Evolutionary conservation across 2,113 vertebrate species (phyloP).

Genomic region (Fukomys damarensis): DNA sequence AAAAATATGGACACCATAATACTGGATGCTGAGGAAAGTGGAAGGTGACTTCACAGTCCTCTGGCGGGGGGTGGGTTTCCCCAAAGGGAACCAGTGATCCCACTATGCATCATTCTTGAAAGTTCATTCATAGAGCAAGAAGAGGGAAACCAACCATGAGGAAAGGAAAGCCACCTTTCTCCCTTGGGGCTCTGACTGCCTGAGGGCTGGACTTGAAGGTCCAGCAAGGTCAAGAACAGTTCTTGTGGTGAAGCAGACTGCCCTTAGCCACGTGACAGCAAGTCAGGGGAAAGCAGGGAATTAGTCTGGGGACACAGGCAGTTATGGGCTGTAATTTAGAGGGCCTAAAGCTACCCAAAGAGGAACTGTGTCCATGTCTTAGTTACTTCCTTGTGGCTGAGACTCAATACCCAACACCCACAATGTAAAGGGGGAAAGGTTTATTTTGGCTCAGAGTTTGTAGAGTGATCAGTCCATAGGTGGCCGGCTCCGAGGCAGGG

Average conservation of each 20-base stretch:
- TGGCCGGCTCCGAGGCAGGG: neutral
- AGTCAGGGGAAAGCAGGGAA: neutral
- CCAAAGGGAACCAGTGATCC: no score
- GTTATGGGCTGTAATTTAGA: neutral
- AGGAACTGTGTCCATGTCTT: neutral
- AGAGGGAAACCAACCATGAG: neutral
- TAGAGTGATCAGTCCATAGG: neutral
- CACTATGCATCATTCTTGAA: neutral
- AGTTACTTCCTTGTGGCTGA: neutral
- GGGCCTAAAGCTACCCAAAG: neutral
- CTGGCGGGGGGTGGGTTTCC: neutral
- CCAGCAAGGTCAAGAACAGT: neutral
- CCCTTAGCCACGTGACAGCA: neutral
- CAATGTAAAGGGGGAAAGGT: neutral
- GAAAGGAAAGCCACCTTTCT: neutral
- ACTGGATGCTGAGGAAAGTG: neutral
- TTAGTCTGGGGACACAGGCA: neutral
- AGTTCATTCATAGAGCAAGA: neutral
- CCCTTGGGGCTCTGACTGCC: rapidly evolving
- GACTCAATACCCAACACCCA: neutral
- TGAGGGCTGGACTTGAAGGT: neutral
- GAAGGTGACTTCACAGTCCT: neutral
- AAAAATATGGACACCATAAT: rapidly evolving
- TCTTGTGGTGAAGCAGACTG: rapidly evolving
- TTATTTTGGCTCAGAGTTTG: neutral